Evolutionary conservation across 2,888 invertebrate genomes (phyloP).

Genomic region (Aspidapion aeneum): DNA sequence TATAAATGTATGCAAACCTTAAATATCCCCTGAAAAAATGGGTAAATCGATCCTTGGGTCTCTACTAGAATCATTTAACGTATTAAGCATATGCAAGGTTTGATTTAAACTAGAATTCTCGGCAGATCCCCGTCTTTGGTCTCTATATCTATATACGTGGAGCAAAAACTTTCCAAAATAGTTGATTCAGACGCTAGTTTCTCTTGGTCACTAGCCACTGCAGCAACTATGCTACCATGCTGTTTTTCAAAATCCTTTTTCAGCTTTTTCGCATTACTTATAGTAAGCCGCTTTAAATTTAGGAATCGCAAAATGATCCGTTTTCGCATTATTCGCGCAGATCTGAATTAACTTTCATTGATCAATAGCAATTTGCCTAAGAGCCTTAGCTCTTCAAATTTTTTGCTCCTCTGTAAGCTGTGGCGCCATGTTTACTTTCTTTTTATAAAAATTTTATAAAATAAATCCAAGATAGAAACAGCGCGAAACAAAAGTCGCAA

Average conservation of each 20-base stretch:
- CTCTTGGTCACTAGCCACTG: not conserved
- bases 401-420: not conserved
- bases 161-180: not conserved
- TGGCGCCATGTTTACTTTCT: too few relatives aligned
- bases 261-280: not conserved
- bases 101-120: not conserved
- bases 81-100: not conserved
- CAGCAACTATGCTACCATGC: not conserved
- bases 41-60: not conserved
- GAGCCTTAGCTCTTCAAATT: not conserved
- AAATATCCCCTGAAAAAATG: not conserved
- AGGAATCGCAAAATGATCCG: not conserved
- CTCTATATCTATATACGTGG: not conserved
- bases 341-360: not conserved
- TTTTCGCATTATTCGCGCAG: not conserved
- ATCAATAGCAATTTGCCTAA: not conserved
- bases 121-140: not conserved
- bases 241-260: constrained; percentile 1
- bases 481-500: too few relatives aligned
- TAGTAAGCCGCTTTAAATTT: not conserved
- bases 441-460: too few relatives aligned
- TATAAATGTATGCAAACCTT: not conserved
- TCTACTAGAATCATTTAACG: not conserved
- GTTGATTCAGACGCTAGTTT: not conserved
- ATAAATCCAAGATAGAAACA: too few relatives aligned